A percentile compares a stretch with the other conserved stretches of the same genome.
phyloP scores from a whole-genome alignment of 35 echinoderm and acorn worm species.

The Ophioderma brevispina region DNA sequence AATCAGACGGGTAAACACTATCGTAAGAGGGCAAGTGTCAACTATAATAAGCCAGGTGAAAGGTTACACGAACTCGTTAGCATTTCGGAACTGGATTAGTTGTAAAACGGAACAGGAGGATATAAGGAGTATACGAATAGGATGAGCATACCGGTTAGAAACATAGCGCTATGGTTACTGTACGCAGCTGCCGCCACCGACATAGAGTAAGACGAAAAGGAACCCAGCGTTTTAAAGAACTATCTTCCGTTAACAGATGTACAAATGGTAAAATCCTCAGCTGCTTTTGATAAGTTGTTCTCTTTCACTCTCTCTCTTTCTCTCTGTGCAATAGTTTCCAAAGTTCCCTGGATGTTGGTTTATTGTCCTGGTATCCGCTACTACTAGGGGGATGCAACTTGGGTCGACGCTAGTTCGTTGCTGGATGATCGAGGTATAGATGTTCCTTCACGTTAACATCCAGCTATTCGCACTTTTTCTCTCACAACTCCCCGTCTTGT shows the following conservation, averaged over 20 bases:
- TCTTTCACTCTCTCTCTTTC: no score
- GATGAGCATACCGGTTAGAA: not conserved
- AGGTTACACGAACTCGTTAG: not conserved
- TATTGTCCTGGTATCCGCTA: no score
- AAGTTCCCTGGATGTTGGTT: no score
- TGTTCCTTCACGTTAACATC: no score
- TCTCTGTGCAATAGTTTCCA: no score
- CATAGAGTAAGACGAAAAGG: not conserved
- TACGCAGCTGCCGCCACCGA: not conserved
- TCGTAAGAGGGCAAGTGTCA: slow-evolving; percentile 3
- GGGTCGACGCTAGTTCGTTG: no score
- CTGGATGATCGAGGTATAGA: no score
- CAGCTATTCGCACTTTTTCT: not conserved
- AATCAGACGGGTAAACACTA: not conserved
- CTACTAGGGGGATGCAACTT: no score
- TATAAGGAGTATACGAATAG: not conserved
- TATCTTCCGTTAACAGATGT: no score
- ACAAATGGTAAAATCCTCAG: no score
- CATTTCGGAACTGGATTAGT: not conserved
- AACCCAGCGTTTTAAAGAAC: no score
- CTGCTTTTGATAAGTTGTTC: no score
- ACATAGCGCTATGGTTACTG: slow-evolving; percentile 9
- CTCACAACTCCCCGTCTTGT: not conserved
- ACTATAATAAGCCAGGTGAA: not conserved
- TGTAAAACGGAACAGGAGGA: not conserved